These are phyloP conservation scores for Nannoperca obscura DNA, from an alignment of 2,797 vertebrate genomes.

Conservation along the genomic window DNA sequence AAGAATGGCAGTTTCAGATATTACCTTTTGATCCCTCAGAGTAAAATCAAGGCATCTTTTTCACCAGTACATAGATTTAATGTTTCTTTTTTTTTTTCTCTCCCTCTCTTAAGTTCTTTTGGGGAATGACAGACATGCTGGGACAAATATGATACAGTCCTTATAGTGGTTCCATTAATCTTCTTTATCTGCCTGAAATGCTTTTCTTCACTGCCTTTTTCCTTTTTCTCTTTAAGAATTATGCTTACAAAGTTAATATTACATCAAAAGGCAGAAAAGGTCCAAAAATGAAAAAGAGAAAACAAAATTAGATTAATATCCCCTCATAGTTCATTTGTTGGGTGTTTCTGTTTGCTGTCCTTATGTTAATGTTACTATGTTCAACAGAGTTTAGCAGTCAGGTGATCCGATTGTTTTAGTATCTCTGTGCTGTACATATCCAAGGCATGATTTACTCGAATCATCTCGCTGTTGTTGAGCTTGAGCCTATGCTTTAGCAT, in stretches of 20 bases:
- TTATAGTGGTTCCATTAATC: slow-evolving; percentile 84
- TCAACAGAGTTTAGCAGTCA: slow-evolving; percentile 99
- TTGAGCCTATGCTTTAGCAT: slow-evolving; percentile 99
- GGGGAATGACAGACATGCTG: slow-evolving; percentile 97
- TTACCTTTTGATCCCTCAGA: slow-evolving; percentile 86
- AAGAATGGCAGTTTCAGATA: slow-evolving; percentile 90
- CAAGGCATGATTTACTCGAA: slow-evolving; percentile 97
- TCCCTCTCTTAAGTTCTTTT: slow-evolving; percentile 85
- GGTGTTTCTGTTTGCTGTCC: slow-evolving; percentile 57
- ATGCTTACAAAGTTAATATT: slow-evolving; percentile 95
- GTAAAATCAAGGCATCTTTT: slow-evolving; percentile 91
- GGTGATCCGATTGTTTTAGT: slow-evolving; percentile 98
- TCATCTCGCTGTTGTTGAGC: slow-evolving; percentile 99
- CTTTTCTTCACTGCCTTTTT: slow-evolving; percentile 81
- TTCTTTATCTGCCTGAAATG: slow-evolving; percentile 89
- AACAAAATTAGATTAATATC: slow-evolving; percentile 76
- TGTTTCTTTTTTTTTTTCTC: slow-evolving; percentile 64
- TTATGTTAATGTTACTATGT: slow-evolving; percentile 47
- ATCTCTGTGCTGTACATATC: slow-evolving; percentile 99
- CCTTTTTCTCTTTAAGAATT: slow-evolving; percentile 90
- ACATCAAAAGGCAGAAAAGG: slow-evolving; percentile 92
- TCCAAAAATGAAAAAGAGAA: slow-evolving; percentile 81
- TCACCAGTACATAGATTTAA: slow-evolving; percentile 86
- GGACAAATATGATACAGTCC: slow-evolving; percentile 93
- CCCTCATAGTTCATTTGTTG: slow-evolving; percentile 68